Evolutionary conservation across 1,140 invertebrate species (phyloP), one percentile per base, ranked within the genome.

Genomic region (Parasteatoda tepidariorum): DNA sequence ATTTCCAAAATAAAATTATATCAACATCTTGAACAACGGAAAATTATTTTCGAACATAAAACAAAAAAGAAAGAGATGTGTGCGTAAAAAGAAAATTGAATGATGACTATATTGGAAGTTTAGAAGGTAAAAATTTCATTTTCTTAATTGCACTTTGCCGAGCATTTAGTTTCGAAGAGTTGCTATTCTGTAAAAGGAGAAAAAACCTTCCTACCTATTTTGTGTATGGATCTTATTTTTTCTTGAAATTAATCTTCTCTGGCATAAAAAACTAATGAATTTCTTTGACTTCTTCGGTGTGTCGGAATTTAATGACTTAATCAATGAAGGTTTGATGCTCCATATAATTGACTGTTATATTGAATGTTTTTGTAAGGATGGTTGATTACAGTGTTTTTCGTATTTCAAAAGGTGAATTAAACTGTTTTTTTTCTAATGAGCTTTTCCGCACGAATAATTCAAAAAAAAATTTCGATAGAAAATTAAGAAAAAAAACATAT

Each of bases 261-360:
- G 38, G 64, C 28, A 18, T 41, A 70, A 81, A 76, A 81, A 24
- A 48, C 34, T 81, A 81, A 81, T 70, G 78, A 81, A 81, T 70
- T 61, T 81, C 30, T 66, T 81, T 59, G 67, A 81, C 64, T 61
- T 67, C 61, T 74, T 70, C 22, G 33, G 54, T 81, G 48, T 67
- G 66, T 81, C 15, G 66, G 31, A 30, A 70, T 70, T 68, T 81
- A 81, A 81, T 81, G 78, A 81, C 55, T 81, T 81, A 81, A 81
- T 81, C 78, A 70, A 81, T 81, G 64, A 41, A 33, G 33, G 18
- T 81, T 81, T 70, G 54, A 61, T 70, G 75, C 75, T n/a, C 28
- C 24, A 28, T 79, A 66, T 79, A 67, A 79, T 55, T 79, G 75
- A 55, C 64, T 79, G 41, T 41, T 54, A 33, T 66, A 22, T 24